Percentiles rank a stretch among this genome's conserved stretches.
These are phyloP conservation scores for Zaprionus kolodkinae DNA, from an alignment of 1,140 invertebrate genomes.

Conservation along the genomic window DNA sequence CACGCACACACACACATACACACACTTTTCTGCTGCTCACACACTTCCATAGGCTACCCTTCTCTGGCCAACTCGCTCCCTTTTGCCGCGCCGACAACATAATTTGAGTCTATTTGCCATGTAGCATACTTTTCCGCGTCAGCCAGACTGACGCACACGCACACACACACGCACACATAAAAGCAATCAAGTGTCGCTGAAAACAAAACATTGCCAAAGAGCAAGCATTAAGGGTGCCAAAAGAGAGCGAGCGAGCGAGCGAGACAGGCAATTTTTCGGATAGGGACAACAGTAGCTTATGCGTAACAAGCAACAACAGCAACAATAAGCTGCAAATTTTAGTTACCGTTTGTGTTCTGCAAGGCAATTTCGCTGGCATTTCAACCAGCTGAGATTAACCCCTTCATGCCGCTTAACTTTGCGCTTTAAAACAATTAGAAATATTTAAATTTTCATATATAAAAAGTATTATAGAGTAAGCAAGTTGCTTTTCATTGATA, in stretches of 20 bases:
- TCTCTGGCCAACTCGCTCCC: slow-evolving; percentile 6
- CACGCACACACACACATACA: slow-evolving; percentile 1
- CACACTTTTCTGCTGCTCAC: background rate
- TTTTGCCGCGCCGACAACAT: slow-evolving; percentile 51
- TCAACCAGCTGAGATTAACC: background rate
- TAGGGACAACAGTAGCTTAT: slow-evolving; percentile 44
- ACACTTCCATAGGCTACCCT: slow-evolving; percentile 5
- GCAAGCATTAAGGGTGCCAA: slow-evolving; percentile 34
- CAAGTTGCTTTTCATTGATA: too few species aligned
- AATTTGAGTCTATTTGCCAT: slow-evolving; percentile 71
- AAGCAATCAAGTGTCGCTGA: slow-evolving; percentile 74
- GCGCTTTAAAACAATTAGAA: too few species aligned
- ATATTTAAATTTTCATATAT: too few species aligned
- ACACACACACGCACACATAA: slow-evolving; percentile 35
- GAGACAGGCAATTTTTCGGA: background rate
- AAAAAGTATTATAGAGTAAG: too few species aligned
- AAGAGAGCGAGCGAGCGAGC: background rate
- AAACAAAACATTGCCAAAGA: slow-evolving; percentile 56
- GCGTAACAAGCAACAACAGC: slow-evolving; percentile 60
- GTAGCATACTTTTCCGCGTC: slow-evolving; percentile 68
- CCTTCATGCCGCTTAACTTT: too few species aligned
- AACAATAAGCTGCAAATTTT: slow-evolving; percentile 44
- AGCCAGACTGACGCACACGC: slow-evolving; percentile 32
- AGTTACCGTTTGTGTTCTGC: slow-evolving; percentile 32
- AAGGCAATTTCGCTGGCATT: slow-evolving; percentile 23